Conservation (phyloP, 2,888 invertebrate genomes). For the Arge pagana region DNA sequence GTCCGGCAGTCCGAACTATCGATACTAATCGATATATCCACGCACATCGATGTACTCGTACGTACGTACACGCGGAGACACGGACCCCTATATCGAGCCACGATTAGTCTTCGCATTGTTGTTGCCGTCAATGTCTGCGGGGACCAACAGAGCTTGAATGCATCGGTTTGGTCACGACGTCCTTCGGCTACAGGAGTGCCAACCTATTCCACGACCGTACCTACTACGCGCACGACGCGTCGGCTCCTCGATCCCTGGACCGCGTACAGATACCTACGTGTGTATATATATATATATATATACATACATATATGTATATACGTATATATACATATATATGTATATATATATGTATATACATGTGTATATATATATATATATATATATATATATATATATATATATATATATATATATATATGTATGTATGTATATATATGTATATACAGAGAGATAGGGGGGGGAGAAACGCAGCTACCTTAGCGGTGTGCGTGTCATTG, state of each 20-base stretch:
- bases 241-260: neutral
- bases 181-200: neutral
- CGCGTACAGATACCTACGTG: neutral
- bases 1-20: conserved; percentile 39
- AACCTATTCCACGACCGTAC: conserved; percentile 9
- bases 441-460: too few species aligned
- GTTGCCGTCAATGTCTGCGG: conserved; percentile 38
- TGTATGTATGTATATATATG: too few species aligned
- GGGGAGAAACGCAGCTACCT: too few species aligned
- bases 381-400: neutral
- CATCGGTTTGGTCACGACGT: conserved; percentile 1
- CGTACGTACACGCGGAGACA: too few species aligned
- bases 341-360: too few species aligned
- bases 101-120: conserved; percentile 48
- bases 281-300: too few species aligned
- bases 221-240: too few species aligned
- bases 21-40: conserved; percentile 48
- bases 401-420: neutral
- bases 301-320: too few species aligned
- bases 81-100: conserved; percentile 41
- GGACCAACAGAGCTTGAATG: conserved; percentile 31
- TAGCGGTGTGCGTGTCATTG: conserved; percentile 38
- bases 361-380: too few species aligned
- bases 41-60: too few species aligned
- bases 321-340: too few species aligned